A percentile compares a stretch with the other conserved stretches of the same genome.
Evolutionary conservation across 2,113 vertebrate species (phyloP).

Genomic region (Poeciliopsis retropinna): DNA sequence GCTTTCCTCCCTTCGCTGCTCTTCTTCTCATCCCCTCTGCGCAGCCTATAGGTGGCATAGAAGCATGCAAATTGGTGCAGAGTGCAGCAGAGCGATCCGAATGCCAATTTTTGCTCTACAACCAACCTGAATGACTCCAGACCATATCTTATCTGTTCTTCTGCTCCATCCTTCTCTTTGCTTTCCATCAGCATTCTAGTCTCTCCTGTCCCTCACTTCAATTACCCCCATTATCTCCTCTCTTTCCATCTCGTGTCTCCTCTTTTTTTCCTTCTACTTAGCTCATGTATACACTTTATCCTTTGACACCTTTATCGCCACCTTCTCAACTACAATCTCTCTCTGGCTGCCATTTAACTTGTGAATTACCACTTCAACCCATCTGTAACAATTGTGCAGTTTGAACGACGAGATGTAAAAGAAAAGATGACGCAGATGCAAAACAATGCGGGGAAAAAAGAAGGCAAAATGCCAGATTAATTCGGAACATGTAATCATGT

Average conservation of each 20-base stretch:
- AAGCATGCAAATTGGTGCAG: slow-evolving; percentile 55
- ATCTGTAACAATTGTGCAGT: slow-evolving; percentile 38
- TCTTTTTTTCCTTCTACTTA: background rate
- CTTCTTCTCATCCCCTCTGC: slow-evolving; percentile 14
- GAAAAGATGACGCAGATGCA: background rate
- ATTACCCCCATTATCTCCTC: slow-evolving; percentile 28
- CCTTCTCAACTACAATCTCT: slow-evolving; percentile 21
- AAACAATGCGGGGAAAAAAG: background rate
- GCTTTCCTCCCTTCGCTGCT: background rate
- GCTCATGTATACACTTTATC: background rate
- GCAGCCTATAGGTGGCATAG: slow-evolving; percentile 49
- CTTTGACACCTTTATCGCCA: slow-evolving; percentile 18
- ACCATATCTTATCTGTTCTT: slow-evolving; percentile 46
- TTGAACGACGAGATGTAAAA: background rate
- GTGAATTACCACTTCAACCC: background rate
- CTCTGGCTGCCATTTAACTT: slow-evolving; percentile 7
- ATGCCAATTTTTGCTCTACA: slow-evolving; percentile 48
- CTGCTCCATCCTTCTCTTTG: slow-evolving; percentile 24
- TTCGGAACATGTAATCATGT: too few relatives aligned
- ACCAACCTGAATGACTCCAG: slow-evolving; percentile 47
- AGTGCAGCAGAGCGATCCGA: slow-evolving; percentile 52
- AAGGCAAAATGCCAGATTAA: too few relatives aligned
- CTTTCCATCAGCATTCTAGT: slow-evolving; percentile 28
- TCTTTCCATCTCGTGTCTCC: background rate
- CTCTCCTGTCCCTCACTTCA: slow-evolving; percentile 31